Evolutionary conservation across 2,888 invertebrate genomes (phyloP).

Genomic region (Diarsia dahlii): DNA sequence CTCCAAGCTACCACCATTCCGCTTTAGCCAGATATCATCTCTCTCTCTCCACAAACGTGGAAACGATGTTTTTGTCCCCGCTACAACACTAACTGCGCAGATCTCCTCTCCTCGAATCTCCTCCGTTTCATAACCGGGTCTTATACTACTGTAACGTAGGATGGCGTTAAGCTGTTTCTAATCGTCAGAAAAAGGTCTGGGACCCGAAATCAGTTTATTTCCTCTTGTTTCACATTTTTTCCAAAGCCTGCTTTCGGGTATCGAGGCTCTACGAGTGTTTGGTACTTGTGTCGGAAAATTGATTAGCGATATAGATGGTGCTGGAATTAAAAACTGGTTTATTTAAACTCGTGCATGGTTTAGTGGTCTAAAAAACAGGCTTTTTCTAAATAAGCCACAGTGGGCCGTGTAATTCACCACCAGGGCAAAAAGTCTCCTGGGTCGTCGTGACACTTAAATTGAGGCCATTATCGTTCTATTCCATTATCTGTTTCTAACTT

Average conservation of each 20-base stretch:
- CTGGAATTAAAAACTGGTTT: background rate
- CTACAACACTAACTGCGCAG: background rate
- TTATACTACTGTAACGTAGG: background rate
- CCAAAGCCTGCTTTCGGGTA: constrained; percentile 29
- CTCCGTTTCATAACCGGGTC: background rate
- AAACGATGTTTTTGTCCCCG: background rate
- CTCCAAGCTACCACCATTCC: background rate
- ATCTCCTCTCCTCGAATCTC: background rate
- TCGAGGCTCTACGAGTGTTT: constrained; percentile 18
- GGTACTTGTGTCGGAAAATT: constrained; percentile 23
- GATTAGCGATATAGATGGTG: constrained; percentile 22
- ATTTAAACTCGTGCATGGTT: too few relatives aligned
- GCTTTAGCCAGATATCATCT: background rate
- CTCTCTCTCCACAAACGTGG: background rate
- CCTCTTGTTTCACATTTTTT: constrained; percentile 55
- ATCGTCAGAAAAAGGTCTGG: constrained; percentile 48
- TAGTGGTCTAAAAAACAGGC: too few relatives aligned
- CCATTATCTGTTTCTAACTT: background rate
- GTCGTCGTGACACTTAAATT: too few relatives aligned
- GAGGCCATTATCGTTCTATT: too few relatives aligned
- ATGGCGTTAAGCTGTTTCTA: constrained; percentile 46
- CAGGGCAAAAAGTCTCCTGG: too few relatives aligned
- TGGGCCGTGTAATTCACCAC: too few relatives aligned
- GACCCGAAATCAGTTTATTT: constrained; percentile 51
- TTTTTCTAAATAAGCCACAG: too few relatives aligned